Evolutionary conservation across 2,113 vertebrate genomes (phyloP), one percentile per base, ranked within the genome.

Genomic region (Gasterosteus nipponicus): DNA sequence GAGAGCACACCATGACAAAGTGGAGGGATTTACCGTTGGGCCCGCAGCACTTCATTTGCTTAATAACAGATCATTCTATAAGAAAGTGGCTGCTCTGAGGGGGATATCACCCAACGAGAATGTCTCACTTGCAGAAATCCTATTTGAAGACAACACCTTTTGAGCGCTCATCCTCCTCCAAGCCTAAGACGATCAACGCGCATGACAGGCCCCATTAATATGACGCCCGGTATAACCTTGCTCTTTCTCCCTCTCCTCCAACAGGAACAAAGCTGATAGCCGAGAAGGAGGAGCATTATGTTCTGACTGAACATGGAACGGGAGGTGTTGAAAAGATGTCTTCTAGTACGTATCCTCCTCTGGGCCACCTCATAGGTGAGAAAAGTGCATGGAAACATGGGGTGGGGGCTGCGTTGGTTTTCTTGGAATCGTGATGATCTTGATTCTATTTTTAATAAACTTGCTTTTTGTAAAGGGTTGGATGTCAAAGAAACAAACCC

Each of bases 31-130:
- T 93, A 90, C 89, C 81, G 86, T 91, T 86, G 87, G 90, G 89
- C 92, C 92, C 82, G 79, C 87, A 91, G 91, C 90, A 87, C 90
- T 92, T 94, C 89, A 94, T 94, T 94, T 94, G 92, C 91, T 92
- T 93, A 93, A 94, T 93, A 93, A 93, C 92, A 93, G 91, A 94
- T 91, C 83, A 92, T 91, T 93, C 90, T 91, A 84, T 82, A 86
- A 87, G 85, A 87, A 89, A 92, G 89, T 83, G 83, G 84, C 82
- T 84, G 86, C 88, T 89, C 61, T 60, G 83, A 87, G 89, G 83
- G 86, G 87, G 84, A 89, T 89, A 92, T 92, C 90, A 67, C 83
- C 82, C 87, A 80, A 85, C 81, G 84, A 92, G 87, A 84, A 92
- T 83, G 92, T 92, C 88, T 92, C 89, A 90, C 86, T 90, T 60